Evolutionary conservation across 1,140 invertebrate genomes (phyloP).

Genomic region (Leptinotarsa lineolata): DNA sequence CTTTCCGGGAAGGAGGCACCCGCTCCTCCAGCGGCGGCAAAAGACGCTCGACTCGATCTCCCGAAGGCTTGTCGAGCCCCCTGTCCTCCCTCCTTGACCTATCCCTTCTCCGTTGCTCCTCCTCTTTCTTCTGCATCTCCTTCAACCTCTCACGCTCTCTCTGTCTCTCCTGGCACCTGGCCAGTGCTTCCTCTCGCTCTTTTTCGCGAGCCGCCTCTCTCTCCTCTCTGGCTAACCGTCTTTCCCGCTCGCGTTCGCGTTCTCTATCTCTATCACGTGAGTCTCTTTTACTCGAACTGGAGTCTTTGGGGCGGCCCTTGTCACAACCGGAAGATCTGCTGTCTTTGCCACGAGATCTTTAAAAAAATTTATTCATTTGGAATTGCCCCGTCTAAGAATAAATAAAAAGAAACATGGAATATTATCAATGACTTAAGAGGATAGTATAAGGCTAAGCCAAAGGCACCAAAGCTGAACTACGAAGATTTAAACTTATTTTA

Average conservation of each 20-base stretch:
- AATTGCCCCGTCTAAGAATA: neutral
- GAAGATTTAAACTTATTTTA: no score
- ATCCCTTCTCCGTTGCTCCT: constrained; percentile 52
- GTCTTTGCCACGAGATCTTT: constrained; percentile 36
- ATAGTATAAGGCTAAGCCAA: no score
- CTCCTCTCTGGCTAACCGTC: constrained; percentile 56
- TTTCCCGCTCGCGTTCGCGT: constrained; percentile 59
- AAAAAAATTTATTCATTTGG: neutral
- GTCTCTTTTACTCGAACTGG: constrained; percentile 37
- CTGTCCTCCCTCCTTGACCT: constrained; percentile 50
- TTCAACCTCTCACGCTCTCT: constrained; percentile 65
- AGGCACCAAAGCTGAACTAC: no score
- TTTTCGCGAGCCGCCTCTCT: constrained; percentile 61
- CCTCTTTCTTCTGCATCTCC: constrained; percentile 47
- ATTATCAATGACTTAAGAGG: no score
- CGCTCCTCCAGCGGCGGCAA: constrained; percentile 51
- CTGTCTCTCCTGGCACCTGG: constrained; percentile 62
- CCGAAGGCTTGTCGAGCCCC: constrained; percentile 52
- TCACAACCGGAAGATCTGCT: constrained; percentile 21
- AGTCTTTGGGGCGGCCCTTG: neutral
- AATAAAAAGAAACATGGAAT: no score
- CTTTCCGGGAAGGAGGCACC: constrained; percentile 46
- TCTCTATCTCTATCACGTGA: constrained; percentile 52
- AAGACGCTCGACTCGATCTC: constrained; percentile 50
- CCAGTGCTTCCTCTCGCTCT: constrained; percentile 63